Evolutionary conservation across 2,113 vertebrate species (phyloP), one percentile per base, ranked within the genome.

Genomic region (Gadus macrocephalus): DNA sequence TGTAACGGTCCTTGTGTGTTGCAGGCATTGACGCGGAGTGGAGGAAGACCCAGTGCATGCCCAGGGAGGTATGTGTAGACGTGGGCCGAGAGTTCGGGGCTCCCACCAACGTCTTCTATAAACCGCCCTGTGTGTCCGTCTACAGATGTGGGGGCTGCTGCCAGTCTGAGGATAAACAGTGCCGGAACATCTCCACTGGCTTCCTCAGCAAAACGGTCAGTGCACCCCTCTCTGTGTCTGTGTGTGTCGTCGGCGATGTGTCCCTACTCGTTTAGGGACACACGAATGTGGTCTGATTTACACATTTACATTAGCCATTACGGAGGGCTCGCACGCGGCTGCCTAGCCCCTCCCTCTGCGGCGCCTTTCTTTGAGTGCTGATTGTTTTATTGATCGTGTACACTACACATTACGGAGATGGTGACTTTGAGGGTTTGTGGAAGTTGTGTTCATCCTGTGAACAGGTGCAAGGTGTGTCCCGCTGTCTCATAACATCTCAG

Each of bases 111-210:
- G 94, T 94, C 93, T 98, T 98, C 95, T 99, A 96, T 93, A 98
- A 98, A 94, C 97, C 97, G 74, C 94, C 96, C 83, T 99, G 97
- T 94, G 96, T 98, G 91, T 96, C 96, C 91, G 92, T 94, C 92
- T 96, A 96, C 94, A 97, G 97, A 96, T 99, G 97, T 95, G 96
- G 96, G 86, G 97, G 97, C 79, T 99, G 97, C 94, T 99, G 97
- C 89, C 96, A 98, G 93, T 97, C 95, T 14, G 96, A 98, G 91
- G 96, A 96, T 80, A 93, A 93, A 79, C 95, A 97, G 78, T 99
- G 97, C 84, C 93, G 93, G 92, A 99, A 98, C 90, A 91, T 94
- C 91, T 96, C 94, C 91, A 95, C 95, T 75, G 92, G 93, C 77
- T 95, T 94, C 90, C 89, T 99, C 93, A 97, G 95, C 93, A 99